Conservation (phyloP, 2,888 invertebrate species). For the Drosophila suboccidentalis region DNA sequence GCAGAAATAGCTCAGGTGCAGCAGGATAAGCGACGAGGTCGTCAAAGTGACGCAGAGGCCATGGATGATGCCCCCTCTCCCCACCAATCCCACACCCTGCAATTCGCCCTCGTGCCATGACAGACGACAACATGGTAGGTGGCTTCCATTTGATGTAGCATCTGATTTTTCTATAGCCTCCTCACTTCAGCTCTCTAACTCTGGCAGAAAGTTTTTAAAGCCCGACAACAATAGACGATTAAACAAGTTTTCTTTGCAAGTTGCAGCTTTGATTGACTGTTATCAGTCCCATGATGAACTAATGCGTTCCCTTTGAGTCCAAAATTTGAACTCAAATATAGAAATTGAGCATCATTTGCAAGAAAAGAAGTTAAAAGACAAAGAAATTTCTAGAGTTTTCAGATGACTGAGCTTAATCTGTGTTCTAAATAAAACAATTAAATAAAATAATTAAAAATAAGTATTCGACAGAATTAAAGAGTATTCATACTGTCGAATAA, state of each 20-base stretch:
- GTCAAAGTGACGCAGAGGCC: slow-evolving; percentile 64
- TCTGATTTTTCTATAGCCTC: slow-evolving; percentile 36
- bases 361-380: background rate
- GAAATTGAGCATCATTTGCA: background rate
- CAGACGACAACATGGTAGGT: slow-evolving; percentile 22
- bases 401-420: no score
- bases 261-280: slow-evolving; percentile 37
- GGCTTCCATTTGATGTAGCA: slow-evolving; percentile 43
- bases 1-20: slow-evolving; percentile 77
- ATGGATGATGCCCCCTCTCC: slow-evolving; percentile 10
- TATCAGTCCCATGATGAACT: slow-evolving; percentile 6
- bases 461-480: background rate
- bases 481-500: background rate
- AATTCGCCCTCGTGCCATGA: background rate
- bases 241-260: slow-evolving; percentile 41
- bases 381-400: no score
- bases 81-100: background rate
- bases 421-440: no score
- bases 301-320: background rate
- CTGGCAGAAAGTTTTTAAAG: slow-evolving; percentile 39
- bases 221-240: slow-evolving; percentile 46
- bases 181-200: background rate
- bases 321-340: background rate
- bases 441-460: background rate
- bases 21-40: slow-evolving; percentile 72